Percentiles rank a stretch among this genome's conserved stretches.
phyloP scores from a whole-genome alignment of 2,113 vertebrate species.

The Anguilla japonica region DNA sequence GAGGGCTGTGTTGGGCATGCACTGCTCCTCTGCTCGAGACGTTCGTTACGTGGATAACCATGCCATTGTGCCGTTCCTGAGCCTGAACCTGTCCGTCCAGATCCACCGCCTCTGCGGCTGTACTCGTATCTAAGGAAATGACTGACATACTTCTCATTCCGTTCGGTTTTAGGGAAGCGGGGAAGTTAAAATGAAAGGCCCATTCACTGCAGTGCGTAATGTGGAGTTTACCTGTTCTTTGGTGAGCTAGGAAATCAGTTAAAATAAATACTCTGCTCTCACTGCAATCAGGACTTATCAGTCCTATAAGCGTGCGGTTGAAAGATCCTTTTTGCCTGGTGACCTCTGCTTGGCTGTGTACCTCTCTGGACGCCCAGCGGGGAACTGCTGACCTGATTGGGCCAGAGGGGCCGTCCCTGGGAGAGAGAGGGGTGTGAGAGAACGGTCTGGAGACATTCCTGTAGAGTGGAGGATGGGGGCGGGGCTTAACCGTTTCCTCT shows the following conservation, averaged over 20 bases:
- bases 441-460: constrained; percentile 12
- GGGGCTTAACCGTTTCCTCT: constrained; percentile 36
- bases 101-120: constrained; percentile 5
- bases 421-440: constrained; percentile 16
- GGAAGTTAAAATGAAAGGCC: neutral
- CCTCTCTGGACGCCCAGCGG: neutral
- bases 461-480: constrained; percentile 24
- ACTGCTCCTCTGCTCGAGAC: neutral
- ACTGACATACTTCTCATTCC: neutral
- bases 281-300: neutral
- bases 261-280: neutral
- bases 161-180: neutral
- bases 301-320: neutral
- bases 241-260: neutral
- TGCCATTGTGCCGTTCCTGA: constrained; percentile 11
- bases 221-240: neutral
- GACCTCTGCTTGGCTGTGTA: neutral
- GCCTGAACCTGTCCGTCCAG: constrained; percentile 41
- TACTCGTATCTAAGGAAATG: neutral
- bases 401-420: neutral
- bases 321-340: neutral
- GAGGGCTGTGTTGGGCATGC: neutral
- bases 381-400: neutral
- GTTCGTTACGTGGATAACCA: neutral
- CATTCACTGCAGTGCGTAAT: neutral